Evolutionary conservation across 2,888 invertebrate genomes (phyloP), one percentile per base, ranked within the genome.

Genomic region (Euproctis similis): DNA sequence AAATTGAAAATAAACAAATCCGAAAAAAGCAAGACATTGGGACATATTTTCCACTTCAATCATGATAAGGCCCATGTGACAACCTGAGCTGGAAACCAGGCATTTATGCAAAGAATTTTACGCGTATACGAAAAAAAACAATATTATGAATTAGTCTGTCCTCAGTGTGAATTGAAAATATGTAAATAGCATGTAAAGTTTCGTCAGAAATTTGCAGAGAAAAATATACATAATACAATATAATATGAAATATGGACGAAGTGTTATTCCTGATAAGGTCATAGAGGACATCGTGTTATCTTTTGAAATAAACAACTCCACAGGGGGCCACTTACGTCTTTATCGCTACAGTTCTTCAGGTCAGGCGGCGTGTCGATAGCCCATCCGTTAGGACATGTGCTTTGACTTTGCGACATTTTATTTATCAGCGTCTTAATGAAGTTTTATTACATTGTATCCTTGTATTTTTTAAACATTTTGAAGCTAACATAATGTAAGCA

Each of bases 261-360:
- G 30, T 26, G 30, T 24, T 36, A 38, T 39, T 36, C 31, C 33
- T 46, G 54, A 44, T 48, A 56, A 65, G 70, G 70, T 67, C 64
- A 64, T 31, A 55, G 58, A 66, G 68, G 64, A 60, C 65, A 42
- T n/a, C n/a, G n/a, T 42, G 39, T 67, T 75, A 77, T 68, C 68
- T 36, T 34, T n/a, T 29, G 24, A 67, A 58, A 78, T 67, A 78
- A 82, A 81, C 76, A 80, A 75, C 63, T 66, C 53, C 50, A 71
- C 78, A 72, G 82, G 82, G 81, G 82, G 63, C 64, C 67, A 68
- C 81, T 81, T 78, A 82, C 82, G 47, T 76, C 72, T 54, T 66
- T 80, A 78, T 82, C 80, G 28, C 43, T 51, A 30, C 68, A 48
- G 54, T 50, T 63, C 56, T 61, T 59, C 52, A 66, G 78, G 77